These are phyloP conservation scores for Cephalotes varians DNA, from an alignment of 2,888 invertebrate species.

Conservation along the genomic window DNA sequence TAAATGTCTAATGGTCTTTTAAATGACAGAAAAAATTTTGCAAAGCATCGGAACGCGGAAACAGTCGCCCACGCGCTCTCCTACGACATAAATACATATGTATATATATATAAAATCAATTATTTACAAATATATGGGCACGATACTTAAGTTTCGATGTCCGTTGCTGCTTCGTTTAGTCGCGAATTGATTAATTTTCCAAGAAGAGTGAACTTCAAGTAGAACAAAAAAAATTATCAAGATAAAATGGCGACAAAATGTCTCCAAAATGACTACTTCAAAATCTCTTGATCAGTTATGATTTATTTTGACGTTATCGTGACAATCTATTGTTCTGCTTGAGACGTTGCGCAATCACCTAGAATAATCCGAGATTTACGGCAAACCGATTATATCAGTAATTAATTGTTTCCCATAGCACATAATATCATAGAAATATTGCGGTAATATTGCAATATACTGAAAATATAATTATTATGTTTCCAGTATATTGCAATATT, in stretches of 20 bases:
- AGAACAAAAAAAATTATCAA: too few relatives aligned
- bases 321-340: too few relatives aligned
- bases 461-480: too few relatives aligned
- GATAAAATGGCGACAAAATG: too few relatives aligned
- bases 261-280: too few relatives aligned
- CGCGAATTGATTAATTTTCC: not conserved
- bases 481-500: too few relatives aligned
- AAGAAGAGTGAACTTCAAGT: too few relatives aligned
- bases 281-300: too few relatives aligned
- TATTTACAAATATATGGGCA: not conserved
- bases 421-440: too few relatives aligned
- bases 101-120: not conserved
- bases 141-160: not conserved
- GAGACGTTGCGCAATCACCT: not conserved
- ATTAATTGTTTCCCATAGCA: too few relatives aligned
- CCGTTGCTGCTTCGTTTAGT: not conserved
- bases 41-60: not conserved
- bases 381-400: not conserved
- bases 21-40: not conserved
- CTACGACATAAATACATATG: not conserved
- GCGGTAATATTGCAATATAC: too few relatives aligned
- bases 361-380: not conserved
- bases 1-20: slow-evolving; percentile 8
- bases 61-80: not conserved
- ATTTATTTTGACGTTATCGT: too few relatives aligned